Evolutionary conservation across 53 echinoderm and acorn worm species (phyloP).

Genomic region (Henricia sp.): DNA sequence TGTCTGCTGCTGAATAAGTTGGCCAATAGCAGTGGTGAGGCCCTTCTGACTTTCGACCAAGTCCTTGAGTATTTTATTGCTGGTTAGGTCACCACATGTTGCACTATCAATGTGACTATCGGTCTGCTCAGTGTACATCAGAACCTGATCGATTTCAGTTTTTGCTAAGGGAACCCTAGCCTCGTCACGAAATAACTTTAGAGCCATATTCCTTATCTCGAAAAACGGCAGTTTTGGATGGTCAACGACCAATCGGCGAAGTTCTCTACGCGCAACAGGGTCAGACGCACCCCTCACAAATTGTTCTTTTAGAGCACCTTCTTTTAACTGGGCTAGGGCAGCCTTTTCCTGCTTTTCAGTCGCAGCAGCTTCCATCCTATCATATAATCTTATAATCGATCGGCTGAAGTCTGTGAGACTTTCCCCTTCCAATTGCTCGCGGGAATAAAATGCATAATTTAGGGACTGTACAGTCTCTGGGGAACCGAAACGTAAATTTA

Average conservation of each 20-base stretch:
- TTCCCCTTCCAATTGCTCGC: not conserved
- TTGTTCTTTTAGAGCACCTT: constrained; percentile 21
- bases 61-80: too few species aligned
- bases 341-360: not conserved
- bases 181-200: not conserved
- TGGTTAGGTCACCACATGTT: too few species aligned
- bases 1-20: too few species aligned
- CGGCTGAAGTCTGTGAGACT: constrained; percentile 4
- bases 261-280: not conserved
- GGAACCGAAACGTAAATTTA: not conserved
- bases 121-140: not conserved
- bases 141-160: too few species aligned
- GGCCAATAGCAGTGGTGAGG: too few species aligned
- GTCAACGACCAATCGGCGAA: not conserved
- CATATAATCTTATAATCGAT: not conserved
- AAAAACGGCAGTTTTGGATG: not conserved
- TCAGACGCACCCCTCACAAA: not conserved
- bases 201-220: not conserved
- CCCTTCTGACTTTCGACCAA: too few species aligned
- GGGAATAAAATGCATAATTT: not conserved
- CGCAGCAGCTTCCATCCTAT: constrained; percentile 3
- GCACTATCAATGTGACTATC: not conserved
- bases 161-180: too few species aligned
- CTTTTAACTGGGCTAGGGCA: not conserved
- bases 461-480: not conserved